phyloP scores from a whole-genome alignment of 2,888 invertebrate genomes.

The Allolobophora icterica region DNA sequence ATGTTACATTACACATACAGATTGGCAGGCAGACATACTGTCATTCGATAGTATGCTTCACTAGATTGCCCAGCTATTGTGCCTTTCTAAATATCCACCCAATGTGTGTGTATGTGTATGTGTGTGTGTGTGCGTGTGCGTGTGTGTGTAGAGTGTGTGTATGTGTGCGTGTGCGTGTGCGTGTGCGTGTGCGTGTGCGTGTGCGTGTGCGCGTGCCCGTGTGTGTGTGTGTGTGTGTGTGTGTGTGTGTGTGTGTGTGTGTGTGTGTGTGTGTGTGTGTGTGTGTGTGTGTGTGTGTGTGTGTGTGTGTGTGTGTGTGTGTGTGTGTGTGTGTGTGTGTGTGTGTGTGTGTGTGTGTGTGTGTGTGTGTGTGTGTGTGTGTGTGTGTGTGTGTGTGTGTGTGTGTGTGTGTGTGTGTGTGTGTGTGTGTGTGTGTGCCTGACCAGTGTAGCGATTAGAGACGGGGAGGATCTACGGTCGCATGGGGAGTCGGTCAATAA shows the following conservation, averaged over 20 bases:
- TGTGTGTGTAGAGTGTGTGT: neutral
- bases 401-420: neutral
- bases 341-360: neutral
- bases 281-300: neutral
- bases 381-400: neutral
- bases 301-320: neutral
- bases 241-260: neutral
- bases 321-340: neutral
- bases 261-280: neutral
- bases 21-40: neutral
- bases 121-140: neutral
- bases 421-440: neutral
- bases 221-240: neutral
- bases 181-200: neutral
- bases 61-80: neutral
- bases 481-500: neutral
- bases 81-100: neutral
- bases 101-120: neutral
- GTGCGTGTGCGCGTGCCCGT: too few species aligned
- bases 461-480: neutral
- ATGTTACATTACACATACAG: neutral
- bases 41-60: neutral
- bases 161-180: neutral
- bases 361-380: neutral
- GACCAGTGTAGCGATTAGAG: neutral